Base-by-base conservation (phyloP, 2,797 vertebrate species). In the Hypotaenidia okinawae region DNA sequence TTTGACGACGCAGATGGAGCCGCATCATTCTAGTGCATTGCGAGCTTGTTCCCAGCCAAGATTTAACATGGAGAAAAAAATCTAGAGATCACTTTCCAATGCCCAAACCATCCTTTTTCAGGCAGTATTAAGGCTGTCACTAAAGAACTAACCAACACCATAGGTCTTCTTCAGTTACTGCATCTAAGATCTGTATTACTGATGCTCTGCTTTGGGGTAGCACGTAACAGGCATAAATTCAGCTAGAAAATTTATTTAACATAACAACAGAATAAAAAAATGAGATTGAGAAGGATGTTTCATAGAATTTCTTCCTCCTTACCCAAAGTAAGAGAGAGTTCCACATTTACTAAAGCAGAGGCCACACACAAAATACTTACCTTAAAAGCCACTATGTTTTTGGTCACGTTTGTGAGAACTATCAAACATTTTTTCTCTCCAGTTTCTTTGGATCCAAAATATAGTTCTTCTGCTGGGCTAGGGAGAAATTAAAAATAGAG, bases 351-450 rank as follows among this genome's bases (percentile, higher is more conserved):
- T 37, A 62, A 70, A 47, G 16, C 9, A 87, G 12, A 83, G 21
- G 11, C 2, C 4, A 78, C 14, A 35, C 3, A 28, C 28, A 49
- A 76, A 78, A 91, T 55, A 94, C 97, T 98, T 97, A 99, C 99
- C 99, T 99, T 99, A 97, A 99, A 99, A 87, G 99, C 99, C 93
- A 99, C 99, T 79, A 98, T 96, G n/a, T 99, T 99, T 98, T 99
- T 99, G 95, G 99, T 98, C 90, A 99, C 97, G 25, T 99, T 99
- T 98, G 98, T 99, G 88, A 99, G 98, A 93, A 99, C 97, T 96
- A 99, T 99, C 93, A 99, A 98, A 96, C 99, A 98, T 97, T 99
- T 99, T 96, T 98, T 99, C 97, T 99, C 98, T 97, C 98, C 99
- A 2, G 97, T 98, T 89, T 99, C 99, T 95, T 98, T 98, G 74